A percentile compares a stretch with the other conserved stretches of the same genome.
These are phyloP conservation scores for Smittia aterrima DNA, from an alignment of 2,888 invertebrate genomes.

Conservation along the genomic window DNA sequence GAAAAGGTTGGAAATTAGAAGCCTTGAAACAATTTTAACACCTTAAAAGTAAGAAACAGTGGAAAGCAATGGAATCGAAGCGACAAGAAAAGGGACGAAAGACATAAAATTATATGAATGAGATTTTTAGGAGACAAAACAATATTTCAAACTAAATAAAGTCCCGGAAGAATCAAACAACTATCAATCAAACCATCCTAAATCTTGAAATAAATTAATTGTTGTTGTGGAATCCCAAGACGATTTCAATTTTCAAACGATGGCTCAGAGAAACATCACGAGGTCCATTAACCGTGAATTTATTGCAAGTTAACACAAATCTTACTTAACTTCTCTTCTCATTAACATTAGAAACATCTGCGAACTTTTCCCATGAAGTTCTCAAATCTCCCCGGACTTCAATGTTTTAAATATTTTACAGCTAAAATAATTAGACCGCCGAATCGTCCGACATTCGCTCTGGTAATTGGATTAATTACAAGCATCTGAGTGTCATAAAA, in stretches of 20 bases:
- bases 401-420: not conserved
- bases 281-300: conserved; percentile 19
- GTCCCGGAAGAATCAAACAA: not conserved
- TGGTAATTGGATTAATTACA: conserved; percentile 40
- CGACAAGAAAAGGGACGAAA: not conserved
- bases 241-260: no score
- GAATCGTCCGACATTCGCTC: not conserved
- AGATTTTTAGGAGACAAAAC: not conserved
- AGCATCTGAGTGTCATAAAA: conserved; percentile 40
- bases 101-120: not conserved
- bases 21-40: conserved; percentile 17
- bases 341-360: not conserved
- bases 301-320: conserved; percentile 14
- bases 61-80: not conserved
- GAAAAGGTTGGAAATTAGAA: conserved; percentile 10
- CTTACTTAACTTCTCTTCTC: not conserved
- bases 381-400: not conserved
- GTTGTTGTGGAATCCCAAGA: not conserved
- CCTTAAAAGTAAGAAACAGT: conserved; percentile 15
- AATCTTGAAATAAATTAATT: not conserved
- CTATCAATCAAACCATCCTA: not conserved
- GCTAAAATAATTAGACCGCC: conserved; percentile 26
- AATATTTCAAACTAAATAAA: not conserved
- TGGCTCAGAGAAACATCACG: not conserved
- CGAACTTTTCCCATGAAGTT: not conserved